Evolutionary conservation across 2,113 vertebrate species (phyloP).

Genomic region (Corapipo altera): DNA sequence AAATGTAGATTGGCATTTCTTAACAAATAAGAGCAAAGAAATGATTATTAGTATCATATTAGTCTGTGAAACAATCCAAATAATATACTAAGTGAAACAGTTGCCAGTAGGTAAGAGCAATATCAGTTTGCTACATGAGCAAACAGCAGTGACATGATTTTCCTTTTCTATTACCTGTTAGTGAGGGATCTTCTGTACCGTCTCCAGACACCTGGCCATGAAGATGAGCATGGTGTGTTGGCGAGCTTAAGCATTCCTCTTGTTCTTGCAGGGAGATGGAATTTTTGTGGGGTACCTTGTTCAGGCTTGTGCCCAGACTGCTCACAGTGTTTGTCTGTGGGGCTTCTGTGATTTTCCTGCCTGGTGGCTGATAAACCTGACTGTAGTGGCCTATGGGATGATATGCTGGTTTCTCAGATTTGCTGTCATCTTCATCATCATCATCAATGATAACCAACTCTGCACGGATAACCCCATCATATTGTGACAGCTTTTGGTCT

Average conservation of each 20-base stretch:
- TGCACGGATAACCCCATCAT: slow-evolving; percentile 84
- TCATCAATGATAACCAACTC: slow-evolving; percentile 89
- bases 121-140: slow-evolving; percentile 68
- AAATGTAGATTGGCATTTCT: background rate
- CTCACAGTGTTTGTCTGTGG: slow-evolving; percentile 32
- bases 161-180: slow-evolving; percentile 78
- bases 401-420: slow-evolving; percentile 70
- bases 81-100: background rate
- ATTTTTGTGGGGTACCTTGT: slow-evolving; percentile 66
- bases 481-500: slow-evolving; percentile 63
- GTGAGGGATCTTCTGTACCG: slow-evolving; percentile 69
- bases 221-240: background rate
- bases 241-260: slow-evolving; percentile 73
- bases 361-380: slow-evolving; percentile 81
- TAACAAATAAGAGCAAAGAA: background rate
- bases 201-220: slow-evolving; percentile 55
- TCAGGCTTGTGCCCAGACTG: slow-evolving; percentile 22
- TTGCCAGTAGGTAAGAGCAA: background rate
- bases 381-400: slow-evolving; percentile 81
- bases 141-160: slow-evolving; percentile 70
- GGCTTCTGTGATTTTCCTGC: slow-evolving; percentile 15
- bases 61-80: background rate
- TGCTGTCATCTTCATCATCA: slow-evolving; percentile 71
- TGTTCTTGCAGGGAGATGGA: slow-evolving; percentile 77
- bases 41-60: background rate